Conservation (phyloP, 2,797 vertebrate species). For the Anas capensis region DNA sequence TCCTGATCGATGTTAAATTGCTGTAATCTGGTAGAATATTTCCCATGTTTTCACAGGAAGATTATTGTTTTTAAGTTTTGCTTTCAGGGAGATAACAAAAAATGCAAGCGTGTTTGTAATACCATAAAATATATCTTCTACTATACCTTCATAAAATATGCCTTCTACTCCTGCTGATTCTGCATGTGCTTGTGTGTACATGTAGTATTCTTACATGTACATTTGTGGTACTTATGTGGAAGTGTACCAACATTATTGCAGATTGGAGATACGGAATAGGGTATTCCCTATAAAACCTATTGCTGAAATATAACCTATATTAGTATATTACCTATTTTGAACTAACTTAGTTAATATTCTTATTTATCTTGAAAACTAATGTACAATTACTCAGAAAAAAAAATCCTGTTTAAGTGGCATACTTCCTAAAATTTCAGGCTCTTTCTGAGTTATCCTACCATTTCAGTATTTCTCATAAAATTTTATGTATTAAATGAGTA, state of each 20-base stretch:
- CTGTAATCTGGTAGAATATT: background rate
- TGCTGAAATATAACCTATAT: background rate
- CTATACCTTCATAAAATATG: too few relatives aligned
- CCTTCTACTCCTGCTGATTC: background rate
- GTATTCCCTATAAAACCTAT: background rate
- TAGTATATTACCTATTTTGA: background rate
- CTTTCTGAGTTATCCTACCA: background rate
- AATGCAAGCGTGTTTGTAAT: too few relatives aligned
- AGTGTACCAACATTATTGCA: background rate
- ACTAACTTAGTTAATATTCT: background rate
- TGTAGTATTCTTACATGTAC: background rate
- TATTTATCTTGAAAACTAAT: background rate
- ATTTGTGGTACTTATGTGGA: background rate
- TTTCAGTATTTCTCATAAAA: background rate
- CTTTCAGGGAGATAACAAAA: background rate
- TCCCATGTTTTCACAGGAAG: background rate
- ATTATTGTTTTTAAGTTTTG: background rate
- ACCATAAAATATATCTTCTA: too few relatives aligned
- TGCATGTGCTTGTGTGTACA: fast-evolving
- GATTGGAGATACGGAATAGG: background rate
- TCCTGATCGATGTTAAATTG: background rate
- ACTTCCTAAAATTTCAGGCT: background rate
- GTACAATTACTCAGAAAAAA: background rate
- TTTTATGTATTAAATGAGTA: background rate
- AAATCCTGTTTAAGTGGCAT: background rate